Base-by-base conservation (phyloP, 2,113 vertebrate genomes). In the Toxotes jaculatrix region DNA sequence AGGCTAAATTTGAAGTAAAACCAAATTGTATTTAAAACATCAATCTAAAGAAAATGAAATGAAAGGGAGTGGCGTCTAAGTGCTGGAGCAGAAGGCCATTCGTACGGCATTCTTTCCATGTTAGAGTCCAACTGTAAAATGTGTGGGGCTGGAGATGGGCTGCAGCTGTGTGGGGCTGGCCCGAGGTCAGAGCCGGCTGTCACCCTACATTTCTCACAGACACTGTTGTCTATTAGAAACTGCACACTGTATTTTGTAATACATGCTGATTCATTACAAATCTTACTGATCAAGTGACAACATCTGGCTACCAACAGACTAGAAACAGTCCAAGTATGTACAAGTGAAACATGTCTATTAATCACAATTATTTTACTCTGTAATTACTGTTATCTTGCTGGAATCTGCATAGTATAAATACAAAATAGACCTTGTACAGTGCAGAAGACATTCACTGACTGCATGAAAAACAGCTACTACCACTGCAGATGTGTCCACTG, bases 21-120 rank as follows among this genome's bases (percentile, higher is more conserved):
- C 12, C 5, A 63, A 47, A 74, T 1, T 21, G 17, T 5, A 31
- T 62, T 5, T 27, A 11, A 49, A 47, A 57, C 11, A 47, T 59
- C 4, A 74, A 64, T 14, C 12, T 2, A 56, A 56, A 27, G 8
- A 45, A 60, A 76, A 14, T 38, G 45, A 70, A 73, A 47, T 51
- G 31, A 72, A 56, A 57, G n/a, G 60, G n/a, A 23, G 13, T 19
- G n/a, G 27, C 1, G 27, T 27, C 27, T 27, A 27, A 27, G 27
- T 27, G 27, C 27, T 1, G 27, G 27, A 27, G 27, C 27, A 27
- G 27, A 27, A 27, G 27, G 27, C 27, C 65, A 51, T 13, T 19
- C 45, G 23, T 66, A 8, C 1, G 40, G 77, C 66, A 88, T 87
- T 90, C 76, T 79, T 86, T 86, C 80, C 80, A 79, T 59, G 21